phyloP scores from a whole-genome alignment of 2,113 vertebrate species.

The Aleadryas rufinucha region DNA sequence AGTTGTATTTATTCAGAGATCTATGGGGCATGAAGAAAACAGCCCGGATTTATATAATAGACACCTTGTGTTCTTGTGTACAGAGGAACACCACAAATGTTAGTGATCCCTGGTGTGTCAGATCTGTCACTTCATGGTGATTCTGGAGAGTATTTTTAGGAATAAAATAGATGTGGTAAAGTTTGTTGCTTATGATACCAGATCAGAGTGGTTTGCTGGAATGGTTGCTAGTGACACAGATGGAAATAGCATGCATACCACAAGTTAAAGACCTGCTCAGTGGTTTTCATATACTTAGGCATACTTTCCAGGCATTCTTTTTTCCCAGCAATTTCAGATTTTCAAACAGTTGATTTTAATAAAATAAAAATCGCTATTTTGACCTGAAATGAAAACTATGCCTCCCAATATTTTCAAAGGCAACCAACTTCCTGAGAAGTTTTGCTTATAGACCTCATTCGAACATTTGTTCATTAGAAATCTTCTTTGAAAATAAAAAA shows the following conservation, averaged over 20 bases:
- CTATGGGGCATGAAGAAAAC: background rate
- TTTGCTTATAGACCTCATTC: background rate
- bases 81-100: background rate
- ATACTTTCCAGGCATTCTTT: background rate
- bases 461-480: background rate
- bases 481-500: background rate
- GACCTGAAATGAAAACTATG: background rate
- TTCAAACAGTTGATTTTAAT: constrained; percentile 11
- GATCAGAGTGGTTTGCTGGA: background rate
- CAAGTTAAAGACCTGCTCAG: background rate
- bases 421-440: background rate
- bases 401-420: background rate
- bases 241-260: constrained; percentile 19
- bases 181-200: background rate
- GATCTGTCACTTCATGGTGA: background rate
- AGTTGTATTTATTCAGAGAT: constrained; percentile 7
- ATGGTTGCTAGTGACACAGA: background rate
- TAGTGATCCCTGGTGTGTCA: background rate
- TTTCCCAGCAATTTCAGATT: background rate
- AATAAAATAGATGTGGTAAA: background rate
- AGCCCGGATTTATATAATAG: background rate
- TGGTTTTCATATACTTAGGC: background rate
- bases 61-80: background rate
- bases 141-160: background rate
- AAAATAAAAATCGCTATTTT: background rate